Base-by-base conservation (phyloP, 2,888 invertebrate species). In the Chrysopilus asiliformis region DNA sequence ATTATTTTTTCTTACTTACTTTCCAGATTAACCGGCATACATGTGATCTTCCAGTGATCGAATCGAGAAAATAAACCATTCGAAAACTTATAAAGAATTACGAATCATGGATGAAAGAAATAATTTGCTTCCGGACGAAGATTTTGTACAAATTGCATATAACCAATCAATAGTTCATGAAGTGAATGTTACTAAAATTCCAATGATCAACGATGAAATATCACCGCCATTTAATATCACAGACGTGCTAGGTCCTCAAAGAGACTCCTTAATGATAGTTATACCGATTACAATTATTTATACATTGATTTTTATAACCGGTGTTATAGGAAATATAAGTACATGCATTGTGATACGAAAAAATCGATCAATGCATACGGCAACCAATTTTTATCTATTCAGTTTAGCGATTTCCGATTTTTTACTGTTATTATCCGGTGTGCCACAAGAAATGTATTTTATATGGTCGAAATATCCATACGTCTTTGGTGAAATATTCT, bases 381-480 rank as follows among this genome's bases (percentile, higher is more conserved):
- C 79, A 3, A 81, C 80, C 7, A 81, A 81, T 51, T 81, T 78
- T 53, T 89, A 89, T 55, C 66, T 89, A 38, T 86, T 89, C 63
- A 85, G 82, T 56, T 64, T 87, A 55, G 84, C 89, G 5, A 71
- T 87, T 42, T 86, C 86, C 3, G 89, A 89, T 58, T 68, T 89
- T 24, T 64, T 87, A 16, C 65, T 87, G 12, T 64, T 87, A 12
- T 59, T 84, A 1, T 71, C 79, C 32, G 84, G 84, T 1, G 72
- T 87, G 50, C 87, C 87, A 0, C 79, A 79, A 46, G 89, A 89
- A 67, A 76, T 84, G 57, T 79, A 82, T 55, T 70, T 71, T 25
- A 76, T 81, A 38, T 83, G 82, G 81, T 76, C 70, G 2, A 77
- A 77, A 49, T 79, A 79, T 67, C 79, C 79, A 0, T 83, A 82